Evolutionary conservation across 2,888 invertebrate species (phyloP).

Genomic region (Achlya flavicornis): DNA sequence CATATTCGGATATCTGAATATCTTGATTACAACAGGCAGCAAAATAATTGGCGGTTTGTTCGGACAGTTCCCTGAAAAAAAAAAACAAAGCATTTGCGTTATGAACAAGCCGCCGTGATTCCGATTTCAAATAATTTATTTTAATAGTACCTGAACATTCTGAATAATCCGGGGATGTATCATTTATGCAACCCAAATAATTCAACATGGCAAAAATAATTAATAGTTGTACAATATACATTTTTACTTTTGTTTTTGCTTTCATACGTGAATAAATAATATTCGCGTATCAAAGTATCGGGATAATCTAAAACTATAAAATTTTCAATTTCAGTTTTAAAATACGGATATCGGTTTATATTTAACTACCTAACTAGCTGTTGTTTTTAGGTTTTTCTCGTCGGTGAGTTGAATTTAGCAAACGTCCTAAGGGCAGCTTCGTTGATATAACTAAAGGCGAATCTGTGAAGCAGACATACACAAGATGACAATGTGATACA

Average conservation of each 20-base stretch:
- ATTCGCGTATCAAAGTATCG: no score
- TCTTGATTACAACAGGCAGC: constrained; percentile 67
- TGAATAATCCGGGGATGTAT: neutral
- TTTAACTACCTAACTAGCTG: neutral
- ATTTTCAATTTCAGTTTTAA: neutral
- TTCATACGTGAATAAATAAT: neutral
- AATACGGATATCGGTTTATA: neutral
- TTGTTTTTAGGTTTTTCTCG: neutral
- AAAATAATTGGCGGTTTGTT: constrained; percentile 57
- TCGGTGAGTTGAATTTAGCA: no score
- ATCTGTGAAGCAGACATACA: no score
- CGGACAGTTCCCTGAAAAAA: constrained; percentile 41
- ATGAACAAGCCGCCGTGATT: no score
- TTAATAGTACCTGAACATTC: neutral
- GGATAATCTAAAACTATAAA: neutral
- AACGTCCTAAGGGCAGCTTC: no score
- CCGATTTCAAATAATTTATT: neutral
- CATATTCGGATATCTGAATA: constrained; percentile 59
- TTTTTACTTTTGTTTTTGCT: neutral
- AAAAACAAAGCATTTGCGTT: neutral
- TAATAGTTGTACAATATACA: neutral
- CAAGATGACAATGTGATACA: no score
- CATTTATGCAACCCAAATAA: neutral
- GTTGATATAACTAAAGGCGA: no score
- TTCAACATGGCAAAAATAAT: neutral